A percentile compares a stretch with the other conserved stretches of the same genome.
These are phyloP conservation scores for Beaufortia kweichowensis DNA, from an alignment of 2,113 vertebrate genomes.

Conservation along the genomic window DNA sequence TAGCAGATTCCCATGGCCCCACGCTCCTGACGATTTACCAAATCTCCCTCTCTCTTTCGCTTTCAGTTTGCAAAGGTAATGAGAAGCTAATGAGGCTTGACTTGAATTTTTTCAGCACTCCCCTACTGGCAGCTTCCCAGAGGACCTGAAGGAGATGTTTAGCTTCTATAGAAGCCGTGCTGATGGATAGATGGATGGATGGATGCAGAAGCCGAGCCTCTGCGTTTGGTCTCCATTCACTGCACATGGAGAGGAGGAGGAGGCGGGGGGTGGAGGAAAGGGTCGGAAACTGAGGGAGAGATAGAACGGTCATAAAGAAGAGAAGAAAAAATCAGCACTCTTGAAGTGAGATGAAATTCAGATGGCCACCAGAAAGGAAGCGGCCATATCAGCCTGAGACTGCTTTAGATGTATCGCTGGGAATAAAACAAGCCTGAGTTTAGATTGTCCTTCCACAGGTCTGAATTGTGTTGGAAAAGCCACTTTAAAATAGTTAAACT, in stretches of 20 bases:
- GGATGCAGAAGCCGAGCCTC: slow-evolving; percentile 69
- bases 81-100: slow-evolving; percentile 95
- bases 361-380: slow-evolving; percentile 55
- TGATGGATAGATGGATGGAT: slow-evolving; percentile 81
- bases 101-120: slow-evolving; percentile 80
- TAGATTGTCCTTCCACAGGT: slow-evolving; percentile 43
- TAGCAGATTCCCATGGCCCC: slow-evolving; percentile 79
- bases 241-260: slow-evolving; percentile 53
- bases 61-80: slow-evolving; percentile 88
- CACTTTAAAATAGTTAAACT: neutral
- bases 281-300: slow-evolving; percentile 29
- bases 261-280: neutral
- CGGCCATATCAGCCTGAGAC: slow-evolving; percentile 54
- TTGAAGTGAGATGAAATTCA: slow-evolving; percentile 64
- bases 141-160: slow-evolving; percentile 78
- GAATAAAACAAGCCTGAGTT: slow-evolving; percentile 69
- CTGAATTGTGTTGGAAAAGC: neutral
- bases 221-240: slow-evolving; percentile 68
- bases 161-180: slow-evolving; percentile 72
- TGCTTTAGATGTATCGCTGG: slow-evolving; percentile 61
- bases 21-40: slow-evolving; percentile 71
- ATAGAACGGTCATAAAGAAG: slow-evolving; percentile 23
- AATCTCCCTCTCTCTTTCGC: slow-evolving; percentile 66
- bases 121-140: slow-evolving; percentile 80
- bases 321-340: slow-evolving; percentile 22